These are phyloP conservation scores for Smutsia gigantea DNA, from an alignment of 2,797 vertebrate genomes.

Conservation along the genomic window DNA sequence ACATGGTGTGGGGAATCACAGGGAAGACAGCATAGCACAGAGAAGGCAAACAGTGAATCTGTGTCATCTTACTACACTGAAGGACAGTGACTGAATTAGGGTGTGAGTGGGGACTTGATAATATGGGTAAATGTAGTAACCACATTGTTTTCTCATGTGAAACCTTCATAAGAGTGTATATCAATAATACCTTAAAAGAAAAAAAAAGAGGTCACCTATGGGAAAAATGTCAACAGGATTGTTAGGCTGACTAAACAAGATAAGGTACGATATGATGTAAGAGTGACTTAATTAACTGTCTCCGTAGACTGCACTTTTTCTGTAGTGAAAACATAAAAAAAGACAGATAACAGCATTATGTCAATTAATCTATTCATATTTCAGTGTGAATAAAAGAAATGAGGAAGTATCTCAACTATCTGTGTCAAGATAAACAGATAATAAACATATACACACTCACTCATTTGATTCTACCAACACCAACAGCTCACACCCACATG, in stretches of 20 bases:
- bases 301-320: neutral
- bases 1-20: too few relatives aligned
- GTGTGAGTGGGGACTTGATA: too few relatives aligned
- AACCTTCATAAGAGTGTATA: too few relatives aligned
- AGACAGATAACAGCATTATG: neutral
- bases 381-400: slow-evolving; percentile 29
- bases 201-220: slow-evolving; percentile 35
- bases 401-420: neutral
- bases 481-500: neutral
- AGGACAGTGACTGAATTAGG: too few relatives aligned
- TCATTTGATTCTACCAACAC: neutral
- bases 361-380: slow-evolving; percentile 62
- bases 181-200: too few relatives aligned
- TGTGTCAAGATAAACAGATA: neutral
- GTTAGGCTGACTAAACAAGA: slow-evolving; percentile 20
- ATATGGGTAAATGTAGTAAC: too few relatives aligned
- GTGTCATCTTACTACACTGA: too few relatives aligned
- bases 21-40: too few relatives aligned
- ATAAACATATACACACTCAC: neutral
- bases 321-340: slow-evolving; percentile 29
- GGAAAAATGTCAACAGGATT: slow-evolving; percentile 36
- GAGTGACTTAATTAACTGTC: slow-evolving; percentile 61
- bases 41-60: too few relatives aligned
- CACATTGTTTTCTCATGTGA: too few relatives aligned
- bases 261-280: slow-evolving; percentile 12